Evolutionary conservation across 1,140 invertebrate species (phyloP).

Genomic region (Hycleus phaleratus): DNA sequence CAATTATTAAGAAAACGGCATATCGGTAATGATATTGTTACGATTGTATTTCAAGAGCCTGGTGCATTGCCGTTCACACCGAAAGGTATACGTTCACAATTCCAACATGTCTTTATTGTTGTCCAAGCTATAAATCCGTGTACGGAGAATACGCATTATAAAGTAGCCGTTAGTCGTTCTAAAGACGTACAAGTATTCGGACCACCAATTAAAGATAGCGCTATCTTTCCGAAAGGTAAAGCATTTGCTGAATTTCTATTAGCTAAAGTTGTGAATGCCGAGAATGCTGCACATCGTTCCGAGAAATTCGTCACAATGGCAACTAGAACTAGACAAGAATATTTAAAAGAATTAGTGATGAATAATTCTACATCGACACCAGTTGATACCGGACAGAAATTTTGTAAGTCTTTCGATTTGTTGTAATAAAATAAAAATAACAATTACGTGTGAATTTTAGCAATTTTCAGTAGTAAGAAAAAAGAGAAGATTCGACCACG

Average conservation of each 20-base stretch:
- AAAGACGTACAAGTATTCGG: conserved; percentile 95
- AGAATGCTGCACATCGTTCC: conserved; percentile 92
- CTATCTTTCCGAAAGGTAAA: conserved; percentile 79
- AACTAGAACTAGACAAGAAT: conserved; percentile 89
- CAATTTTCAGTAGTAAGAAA: conserved; percentile 63
- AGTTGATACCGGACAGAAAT: conserved; percentile 81
- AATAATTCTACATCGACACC: conserved; percentile 77
- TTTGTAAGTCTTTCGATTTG: conserved; percentile 58
- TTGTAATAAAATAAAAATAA: neutral
- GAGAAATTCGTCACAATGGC: conserved; percentile 98
- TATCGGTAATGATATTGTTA: conserved; percentile 94
- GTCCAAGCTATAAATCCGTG: conserved; percentile 85
- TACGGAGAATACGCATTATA: conserved; percentile 83
- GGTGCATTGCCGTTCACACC: conserved; percentile 89
- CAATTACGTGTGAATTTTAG: conserved; percentile 34
- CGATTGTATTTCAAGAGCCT: conserved; percentile 94
- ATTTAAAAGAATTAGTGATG: conserved; percentile 82
- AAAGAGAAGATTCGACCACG: conserved; percentile 58
- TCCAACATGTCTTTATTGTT: conserved; percentile 97
- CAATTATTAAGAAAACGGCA: conserved; percentile 86
- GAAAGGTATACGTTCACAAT: conserved; percentile 87
- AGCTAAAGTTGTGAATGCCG: conserved; percentile 96
- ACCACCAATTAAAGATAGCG: conserved; percentile 79
- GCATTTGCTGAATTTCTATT: conserved; percentile 88
- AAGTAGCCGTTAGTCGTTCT: conserved; percentile 82